Percentiles rank a stretch among this genome's conserved stretches.
These are phyloP conservation scores for Tachuris rubrigastra DNA, from an alignment of 2,113 vertebrate species.

Conservation along the genomic window DNA sequence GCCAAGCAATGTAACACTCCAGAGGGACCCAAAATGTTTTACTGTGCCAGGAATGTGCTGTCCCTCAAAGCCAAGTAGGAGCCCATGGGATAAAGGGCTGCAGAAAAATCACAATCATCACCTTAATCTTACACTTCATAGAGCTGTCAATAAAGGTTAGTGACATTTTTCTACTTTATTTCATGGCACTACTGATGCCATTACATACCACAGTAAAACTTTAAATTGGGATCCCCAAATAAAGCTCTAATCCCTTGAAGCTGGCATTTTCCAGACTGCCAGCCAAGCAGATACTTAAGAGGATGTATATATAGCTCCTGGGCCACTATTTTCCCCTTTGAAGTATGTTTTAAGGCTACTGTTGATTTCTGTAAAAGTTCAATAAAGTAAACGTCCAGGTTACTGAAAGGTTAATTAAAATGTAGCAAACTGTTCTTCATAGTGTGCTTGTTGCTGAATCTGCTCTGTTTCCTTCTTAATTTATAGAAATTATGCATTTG, in stretches of 20 bases:
- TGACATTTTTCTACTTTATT: slow-evolving; percentile 57
- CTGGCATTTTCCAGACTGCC: slow-evolving; percentile 21
- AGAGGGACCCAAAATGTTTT: neutral
- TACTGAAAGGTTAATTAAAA: slow-evolving; percentile 22
- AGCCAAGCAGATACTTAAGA: neutral
- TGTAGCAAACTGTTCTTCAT: neutral
- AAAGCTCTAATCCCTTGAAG: slow-evolving; percentile 37
- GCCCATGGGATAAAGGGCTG: neutral
- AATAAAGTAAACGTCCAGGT: neutral
- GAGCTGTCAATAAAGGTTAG: slow-evolving; percentile 57
- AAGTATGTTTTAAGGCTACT: neutral
- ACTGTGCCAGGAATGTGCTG: neutral
- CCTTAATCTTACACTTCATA: slow-evolving; percentile 39
- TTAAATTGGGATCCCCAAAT: slow-evolving; percentile 43
- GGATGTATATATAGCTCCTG: neutral
- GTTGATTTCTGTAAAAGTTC: neutral
- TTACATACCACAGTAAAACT: neutral
- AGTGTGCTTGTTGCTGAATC: neutral
- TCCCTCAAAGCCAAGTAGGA: slow-evolving; percentile 13
- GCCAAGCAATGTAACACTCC: neutral
- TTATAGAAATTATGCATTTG: neutral
- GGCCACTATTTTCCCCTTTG: neutral
- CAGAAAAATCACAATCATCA: neutral
- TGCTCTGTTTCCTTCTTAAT: neutral
- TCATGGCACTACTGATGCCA: neutral